These are phyloP conservation scores for Pseudocheirus occidentalis DNA, from an alignment of 2,797 vertebrate species.

Conservation along the genomic window DNA sequence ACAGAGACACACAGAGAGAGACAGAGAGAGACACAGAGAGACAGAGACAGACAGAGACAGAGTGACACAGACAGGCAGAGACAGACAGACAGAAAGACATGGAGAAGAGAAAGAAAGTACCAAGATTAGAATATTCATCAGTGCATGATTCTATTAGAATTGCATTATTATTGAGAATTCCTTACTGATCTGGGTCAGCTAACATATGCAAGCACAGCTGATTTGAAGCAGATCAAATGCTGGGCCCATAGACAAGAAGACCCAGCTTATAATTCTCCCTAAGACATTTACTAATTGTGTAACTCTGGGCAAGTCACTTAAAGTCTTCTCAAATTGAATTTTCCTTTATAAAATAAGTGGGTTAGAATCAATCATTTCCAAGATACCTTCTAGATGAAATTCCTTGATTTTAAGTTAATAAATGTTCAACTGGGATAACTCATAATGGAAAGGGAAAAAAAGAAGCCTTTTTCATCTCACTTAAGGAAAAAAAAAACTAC, in stretches of 20 bases:
- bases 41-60: fast-evolving
- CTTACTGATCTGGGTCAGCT: background rate
- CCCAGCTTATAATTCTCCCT: background rate
- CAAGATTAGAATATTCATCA: background rate
- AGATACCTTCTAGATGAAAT: background rate
- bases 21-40: too few species aligned
- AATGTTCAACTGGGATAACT: background rate
- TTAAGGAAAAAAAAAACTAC: background rate
- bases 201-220: background rate
- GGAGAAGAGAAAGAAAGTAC: background rate
- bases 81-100: too few species aligned
- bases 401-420: background rate
- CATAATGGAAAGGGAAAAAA: background rate
- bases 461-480: background rate
- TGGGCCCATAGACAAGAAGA: background rate
- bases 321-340: background rate
- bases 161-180: background rate
- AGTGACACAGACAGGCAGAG: too few species aligned
- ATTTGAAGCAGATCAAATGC: background rate
- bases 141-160: background rate
- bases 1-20: too few species aligned
- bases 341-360: background rate
- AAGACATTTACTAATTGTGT: background rate
- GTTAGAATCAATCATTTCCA: background rate
- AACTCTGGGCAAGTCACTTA: background rate